phyloP scores from a whole-genome alignment of 2,797 vertebrate genomes.

The Hybognathus amarus region DNA sequence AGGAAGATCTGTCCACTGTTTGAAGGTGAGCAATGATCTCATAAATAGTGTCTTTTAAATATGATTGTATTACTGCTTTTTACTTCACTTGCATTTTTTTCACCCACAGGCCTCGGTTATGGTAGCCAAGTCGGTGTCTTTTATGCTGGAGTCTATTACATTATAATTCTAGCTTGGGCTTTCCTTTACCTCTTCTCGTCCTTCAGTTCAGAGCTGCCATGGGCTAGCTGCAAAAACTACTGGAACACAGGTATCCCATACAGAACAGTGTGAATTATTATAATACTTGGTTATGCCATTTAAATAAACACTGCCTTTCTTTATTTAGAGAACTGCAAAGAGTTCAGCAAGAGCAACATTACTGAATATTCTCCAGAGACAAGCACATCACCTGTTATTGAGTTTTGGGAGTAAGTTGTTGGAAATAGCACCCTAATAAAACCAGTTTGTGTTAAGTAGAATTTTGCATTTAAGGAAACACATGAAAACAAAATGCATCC shows the following conservation, averaged over 20 bases:
- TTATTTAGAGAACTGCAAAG: slow-evolving; percentile 78
- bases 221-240: slow-evolving; percentile 77
- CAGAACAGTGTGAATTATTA: neutral
- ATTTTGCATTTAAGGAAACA: neutral
- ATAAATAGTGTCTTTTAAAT: neutral
- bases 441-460: neutral
- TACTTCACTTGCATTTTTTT: neutral
- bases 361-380: slow-evolving; percentile 62
- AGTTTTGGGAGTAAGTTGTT: slow-evolving; percentile 85
- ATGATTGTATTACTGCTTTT: neutral
- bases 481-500: neutral
- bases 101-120: slow-evolving; percentile 75
- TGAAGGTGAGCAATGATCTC: slow-evolving; percentile 68
- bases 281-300: neutral
- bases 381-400: slow-evolving; percentile 77
- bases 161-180: slow-evolving; percentile 81
- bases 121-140: slow-evolving; percentile 79
- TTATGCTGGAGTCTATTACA: slow-evolving; percentile 79
- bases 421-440: neutral
- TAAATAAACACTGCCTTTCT: slow-evolving; percentile 9
- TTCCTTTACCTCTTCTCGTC: slow-evolving; percentile 81
- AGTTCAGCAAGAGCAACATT: slow-evolving; percentile 78
- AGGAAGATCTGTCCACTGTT: slow-evolving; percentile 80
- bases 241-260: slow-evolving; percentile 79
- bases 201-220: slow-evolving; percentile 77